phyloP scores from a whole-genome alignment of 2,797 vertebrate genomes.

The Ictinia mississippiensis region DNA sequence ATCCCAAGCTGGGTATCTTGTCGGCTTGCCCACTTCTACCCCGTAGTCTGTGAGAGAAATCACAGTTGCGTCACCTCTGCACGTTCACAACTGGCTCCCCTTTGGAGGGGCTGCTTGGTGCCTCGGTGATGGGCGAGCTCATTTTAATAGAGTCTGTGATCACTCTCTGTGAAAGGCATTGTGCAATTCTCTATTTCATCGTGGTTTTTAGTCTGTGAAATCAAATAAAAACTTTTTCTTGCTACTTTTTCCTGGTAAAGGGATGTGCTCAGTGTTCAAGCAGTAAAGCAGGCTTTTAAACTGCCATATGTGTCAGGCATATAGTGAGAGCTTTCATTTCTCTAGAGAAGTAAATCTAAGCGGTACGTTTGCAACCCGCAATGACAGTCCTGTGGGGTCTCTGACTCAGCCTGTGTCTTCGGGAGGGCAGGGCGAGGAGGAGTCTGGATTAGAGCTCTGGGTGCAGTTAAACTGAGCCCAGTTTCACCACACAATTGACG shows the following conservation, averaged over 20 bases:
- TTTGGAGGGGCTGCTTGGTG: not conserved
- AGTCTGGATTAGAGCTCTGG: not conserved
- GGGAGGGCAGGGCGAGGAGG: not conserved
- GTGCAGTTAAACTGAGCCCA: not conserved
- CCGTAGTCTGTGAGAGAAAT: not conserved
- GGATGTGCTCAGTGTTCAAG: not conserved
- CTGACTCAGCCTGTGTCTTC: not conserved
- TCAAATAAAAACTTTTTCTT: not conserved
- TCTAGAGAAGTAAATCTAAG: not conserved
- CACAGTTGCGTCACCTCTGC: accelerated
- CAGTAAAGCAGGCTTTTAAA: not conserved
- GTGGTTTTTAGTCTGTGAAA: not conserved
- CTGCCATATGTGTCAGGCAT: accelerated
- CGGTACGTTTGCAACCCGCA: not conserved
- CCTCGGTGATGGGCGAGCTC: not conserved
- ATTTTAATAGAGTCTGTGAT: not conserved
- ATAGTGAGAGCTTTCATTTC: not conserved
- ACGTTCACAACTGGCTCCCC: accelerated
- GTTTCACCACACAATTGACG: not conserved
- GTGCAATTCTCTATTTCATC: not conserved
- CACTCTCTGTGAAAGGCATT: not conserved
- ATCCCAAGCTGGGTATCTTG: not conserved
- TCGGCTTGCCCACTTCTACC: accelerated
- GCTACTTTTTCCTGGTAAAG: not conserved
- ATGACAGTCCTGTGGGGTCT: not conserved